Base-by-base conservation (phyloP, 2,888 invertebrate genomes). In the Isoperla grammatica region DNA sequence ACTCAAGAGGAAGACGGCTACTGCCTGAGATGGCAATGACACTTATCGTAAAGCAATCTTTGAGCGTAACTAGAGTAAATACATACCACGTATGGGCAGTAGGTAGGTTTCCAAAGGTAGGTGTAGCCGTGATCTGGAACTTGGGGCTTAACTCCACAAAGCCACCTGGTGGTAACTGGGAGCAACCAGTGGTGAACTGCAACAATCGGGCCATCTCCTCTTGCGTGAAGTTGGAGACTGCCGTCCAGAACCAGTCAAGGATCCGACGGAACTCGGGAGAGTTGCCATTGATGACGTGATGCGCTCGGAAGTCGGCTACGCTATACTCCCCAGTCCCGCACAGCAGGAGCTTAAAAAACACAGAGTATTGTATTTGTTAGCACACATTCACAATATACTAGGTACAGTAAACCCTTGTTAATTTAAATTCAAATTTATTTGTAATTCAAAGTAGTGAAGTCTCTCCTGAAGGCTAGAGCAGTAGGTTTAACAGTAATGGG, bases 241-340 rank as follows among this genome's bases (percentile, higher is more conserved):
- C 90, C 0, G 90, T 89, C 92, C 92, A 93, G 74, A 92, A 92
- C 91, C 92, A 92, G 66, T 88, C 88, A 61, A 95, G 80, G 57
- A 92, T 86, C 64, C 91, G 84, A 61, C 88, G 82, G 76, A 94
- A 94, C 70, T 90, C 90, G 9, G 87, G 79, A 70, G 82, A 83
- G 2, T 78, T 78, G 1, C 93, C 93, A 71, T 88, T 87, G 61
- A 91, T 85, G 65, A 88, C 85, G 75, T 94, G 92, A 77, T 95
- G 90, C 53, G 88, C 84, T 69, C 91, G 88, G 77, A 95, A 89
- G 77, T 95, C 95, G 20, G 88, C 81, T 65, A 94, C 88, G 66
- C 88, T 91, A 76, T 95, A 92, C 73, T 94, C 91, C 50, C 92
- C 93, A 66, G 94, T 93, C 67, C 95, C 95, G 76, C 95, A 95